Evolutionary conservation across 2,888 invertebrate genomes (phyloP).

Genomic region (Gastrophysa polygoni): DNA sequence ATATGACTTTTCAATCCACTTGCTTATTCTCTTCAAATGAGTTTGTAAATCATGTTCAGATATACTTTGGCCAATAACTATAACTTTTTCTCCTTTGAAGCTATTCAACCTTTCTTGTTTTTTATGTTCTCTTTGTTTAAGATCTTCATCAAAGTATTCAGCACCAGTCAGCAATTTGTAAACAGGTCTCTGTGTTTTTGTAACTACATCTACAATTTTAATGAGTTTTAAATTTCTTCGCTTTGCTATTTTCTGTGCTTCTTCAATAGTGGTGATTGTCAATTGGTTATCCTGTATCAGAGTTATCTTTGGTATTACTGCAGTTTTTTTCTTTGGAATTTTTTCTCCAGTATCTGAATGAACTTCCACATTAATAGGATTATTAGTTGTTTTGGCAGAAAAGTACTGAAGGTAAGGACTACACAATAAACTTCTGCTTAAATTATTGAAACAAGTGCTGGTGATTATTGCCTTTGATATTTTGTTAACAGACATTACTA

Average conservation of each 20-base stretch:
- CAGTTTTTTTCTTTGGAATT: constrained; percentile 47
- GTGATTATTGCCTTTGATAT: too few relatives aligned
- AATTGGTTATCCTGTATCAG: constrained; percentile 65
- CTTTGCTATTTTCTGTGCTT: constrained; percentile 72
- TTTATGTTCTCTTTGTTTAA: constrained; percentile 61
- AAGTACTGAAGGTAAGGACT: background rate
- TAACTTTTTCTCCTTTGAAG: constrained; percentile 69
- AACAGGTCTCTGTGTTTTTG: constrained; percentile 70
- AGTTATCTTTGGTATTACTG: constrained; percentile 67
- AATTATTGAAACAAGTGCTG: too few relatives aligned
- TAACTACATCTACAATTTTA: constrained; percentile 70
- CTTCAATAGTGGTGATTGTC: constrained; percentile 67
- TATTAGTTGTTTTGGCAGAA: background rate
- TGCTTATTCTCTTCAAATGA: constrained; percentile 67
- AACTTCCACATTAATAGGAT: background rate
- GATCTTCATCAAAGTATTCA: constrained; percentile 69
- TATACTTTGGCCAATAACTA: constrained; percentile 68
- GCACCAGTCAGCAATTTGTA: constrained; percentile 72
- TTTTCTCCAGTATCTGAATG: constrained; percentile 23
- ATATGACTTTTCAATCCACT: constrained; percentile 70
- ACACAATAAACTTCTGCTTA: background rate
- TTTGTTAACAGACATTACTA: too few relatives aligned
- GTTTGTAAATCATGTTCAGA: constrained; percentile 70
- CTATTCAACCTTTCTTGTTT: constrained; percentile 55
- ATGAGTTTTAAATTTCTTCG: constrained; percentile 72